phyloP scores from a whole-genome alignment of 2,797 vertebrate genomes.

The Centroberyx gerrardi region DNA sequence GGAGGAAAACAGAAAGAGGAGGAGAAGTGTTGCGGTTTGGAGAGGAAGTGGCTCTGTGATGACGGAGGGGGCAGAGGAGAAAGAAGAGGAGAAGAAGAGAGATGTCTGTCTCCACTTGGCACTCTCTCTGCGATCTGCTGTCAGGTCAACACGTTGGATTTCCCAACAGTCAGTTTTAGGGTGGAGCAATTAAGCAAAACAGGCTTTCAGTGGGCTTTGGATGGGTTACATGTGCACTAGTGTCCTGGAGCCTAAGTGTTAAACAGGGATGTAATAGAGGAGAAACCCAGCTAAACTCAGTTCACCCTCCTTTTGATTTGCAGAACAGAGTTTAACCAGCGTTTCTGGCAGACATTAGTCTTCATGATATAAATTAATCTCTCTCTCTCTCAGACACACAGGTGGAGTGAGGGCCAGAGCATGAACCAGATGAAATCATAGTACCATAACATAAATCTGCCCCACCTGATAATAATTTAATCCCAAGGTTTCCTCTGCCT shows the following conservation, averaged over 20 bases:
- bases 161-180: slow-evolving; percentile 3
- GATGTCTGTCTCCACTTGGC: background rate
- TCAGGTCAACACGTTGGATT: slow-evolving; percentile 30
- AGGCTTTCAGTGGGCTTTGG: background rate
- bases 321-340: too few relatives aligned
- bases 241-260: too few relatives aligned
- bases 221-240: too few relatives aligned
- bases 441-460: background rate
- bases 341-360: too few relatives aligned
- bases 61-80: background rate
- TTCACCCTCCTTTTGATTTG: too few relatives aligned
- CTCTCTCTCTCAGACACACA: too few relatives aligned
- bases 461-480: background rate
- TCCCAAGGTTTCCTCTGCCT: background rate
- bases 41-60: slow-evolving; percentile 58
- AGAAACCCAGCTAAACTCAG: too few relatives aligned
- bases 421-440: background rate
- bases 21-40: slow-evolving; percentile 2
- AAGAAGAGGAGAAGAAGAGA: background rate
- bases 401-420: too few relatives aligned
- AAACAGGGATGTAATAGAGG: too few relatives aligned
- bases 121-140: background rate
- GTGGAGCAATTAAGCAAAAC: background rate
- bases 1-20: background rate
- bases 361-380: too few relatives aligned